Base-by-base conservation (phyloP, 53 echinoderm and acorn worm genomes). In the Hippasteria phrygiana region DNA sequence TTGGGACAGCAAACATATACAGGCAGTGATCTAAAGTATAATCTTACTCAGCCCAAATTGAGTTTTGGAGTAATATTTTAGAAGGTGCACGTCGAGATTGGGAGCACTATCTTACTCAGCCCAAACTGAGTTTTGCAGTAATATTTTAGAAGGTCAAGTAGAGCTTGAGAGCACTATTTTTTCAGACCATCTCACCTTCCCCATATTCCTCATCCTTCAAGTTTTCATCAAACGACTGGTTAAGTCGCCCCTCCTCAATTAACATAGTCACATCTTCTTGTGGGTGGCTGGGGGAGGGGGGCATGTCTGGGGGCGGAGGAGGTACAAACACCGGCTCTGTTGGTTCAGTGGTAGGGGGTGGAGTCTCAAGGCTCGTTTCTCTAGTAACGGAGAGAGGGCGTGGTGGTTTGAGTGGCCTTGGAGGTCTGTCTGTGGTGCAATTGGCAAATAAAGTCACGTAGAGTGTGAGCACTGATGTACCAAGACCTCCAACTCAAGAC, bases 251-350 rank as follows among this genome's bases (percentile, higher is more conserved):
- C 74, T 93, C 90, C 65, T 93, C 75, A 17, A 95, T 89, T 48
- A 95, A 77, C 71, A 47, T 95, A 65, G 41, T 80, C 54, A 95
- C 73, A 73, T 95, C 95, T 59, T 93, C 93, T 81, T 76, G 67
- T 16, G 91, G 82, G n/a, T 51, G 74, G 27, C 88, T 86, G 22
- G 94, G 93, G 47, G 96, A 94, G 38, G 96, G 94, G 90, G 96
- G 96, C 48, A 82, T 77, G 40, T 93, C 84, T 12, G 94, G 96
- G 80, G 96, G 96, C 59, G 94, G 91, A 62, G 96, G 96, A 46
- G 96, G 91, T 5, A 91, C 78, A 73, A 96, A 96, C 27, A 91
- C 87, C 18, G 96, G 94, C 56, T 87, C 79, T 43, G 82, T 62
- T 55, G 53, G 34, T 41, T 73, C 41, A 72, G 75, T 18, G 71